Conservation (phyloP, 2,888 invertebrate genomes). For the Sarcophaga caerulescens region DNA sequence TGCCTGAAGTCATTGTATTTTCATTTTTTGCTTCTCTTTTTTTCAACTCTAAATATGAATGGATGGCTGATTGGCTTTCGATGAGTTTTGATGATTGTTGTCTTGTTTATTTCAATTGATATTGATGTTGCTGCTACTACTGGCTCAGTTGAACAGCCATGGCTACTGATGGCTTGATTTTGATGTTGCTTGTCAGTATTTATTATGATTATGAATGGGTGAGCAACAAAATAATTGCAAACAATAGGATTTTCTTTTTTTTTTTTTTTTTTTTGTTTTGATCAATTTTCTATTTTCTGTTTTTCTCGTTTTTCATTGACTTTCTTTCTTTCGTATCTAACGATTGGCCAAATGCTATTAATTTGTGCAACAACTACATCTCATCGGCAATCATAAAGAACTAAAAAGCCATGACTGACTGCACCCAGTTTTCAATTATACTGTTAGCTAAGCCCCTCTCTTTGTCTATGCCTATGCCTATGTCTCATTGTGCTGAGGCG, state of each 20-base stretch:
- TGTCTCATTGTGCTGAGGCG: slow-evolving; percentile 19
- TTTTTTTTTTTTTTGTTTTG: not conserved
- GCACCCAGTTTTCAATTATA: slow-evolving; percentile 60
- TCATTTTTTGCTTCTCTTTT: not conserved
- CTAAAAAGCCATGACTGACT: slow-evolving; percentile 42
- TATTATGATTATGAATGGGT: slow-evolving; percentile 65
- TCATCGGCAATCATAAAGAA: not conserved
- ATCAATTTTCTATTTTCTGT: not conserved
- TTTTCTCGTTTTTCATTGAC: not conserved
- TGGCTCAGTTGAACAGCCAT: not conserved
- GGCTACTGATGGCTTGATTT: slow-evolving; percentile 37
- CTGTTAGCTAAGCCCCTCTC: slow-evolving; percentile 30
- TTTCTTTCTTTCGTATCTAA: slow-evolving; percentile 52
- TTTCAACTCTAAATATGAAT: slow-evolving; percentile 24
- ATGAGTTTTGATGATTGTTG: slow-evolving; percentile 54
- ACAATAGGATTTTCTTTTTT: slow-evolving; percentile 34
- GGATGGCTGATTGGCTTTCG: slow-evolving; percentile 48
- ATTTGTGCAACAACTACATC: slow-evolving; percentile 46
- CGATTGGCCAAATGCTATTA: slow-evolving; percentile 58
- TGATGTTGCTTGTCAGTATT: slow-evolving; percentile 47
- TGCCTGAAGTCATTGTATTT: not conserved
- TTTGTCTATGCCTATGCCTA: not conserved
- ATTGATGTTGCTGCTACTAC: slow-evolving; percentile 19
- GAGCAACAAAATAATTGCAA: slow-evolving; percentile 65
- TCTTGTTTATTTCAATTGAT: slow-evolving; percentile 55